These are phyloP conservation scores for Brevimyrus niger DNA, from an alignment of 2,113 vertebrate genomes.

Conservation along the genomic window DNA sequence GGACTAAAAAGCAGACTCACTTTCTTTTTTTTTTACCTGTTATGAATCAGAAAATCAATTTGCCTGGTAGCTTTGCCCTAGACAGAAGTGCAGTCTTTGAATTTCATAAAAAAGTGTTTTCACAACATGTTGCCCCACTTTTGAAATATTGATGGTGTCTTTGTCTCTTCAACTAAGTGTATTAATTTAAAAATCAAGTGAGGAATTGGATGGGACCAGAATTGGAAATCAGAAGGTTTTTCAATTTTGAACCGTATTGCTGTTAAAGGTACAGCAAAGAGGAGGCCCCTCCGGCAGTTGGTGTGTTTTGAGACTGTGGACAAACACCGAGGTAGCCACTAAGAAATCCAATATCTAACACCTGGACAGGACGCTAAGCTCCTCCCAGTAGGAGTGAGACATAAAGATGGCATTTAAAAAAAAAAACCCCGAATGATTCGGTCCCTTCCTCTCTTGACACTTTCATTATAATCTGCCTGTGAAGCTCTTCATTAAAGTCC, in stretches of 20 bases:
- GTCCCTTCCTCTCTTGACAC: conserved; percentile 4
- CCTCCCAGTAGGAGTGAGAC: not conserved
- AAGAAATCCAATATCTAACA: not conserved
- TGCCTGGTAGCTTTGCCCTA: not conserved
- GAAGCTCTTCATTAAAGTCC: conserved; percentile 26
- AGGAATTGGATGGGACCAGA: not conserved
- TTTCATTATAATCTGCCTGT: conserved; percentile 33
- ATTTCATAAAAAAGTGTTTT: not conserved
- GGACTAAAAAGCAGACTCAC: not conserved
- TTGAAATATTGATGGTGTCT: not conserved
- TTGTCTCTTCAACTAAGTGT: not conserved
- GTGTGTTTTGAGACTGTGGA: not conserved
- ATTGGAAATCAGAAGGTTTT: not conserved
- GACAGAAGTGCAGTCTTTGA: not conserved
- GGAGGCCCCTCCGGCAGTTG: not conserved
- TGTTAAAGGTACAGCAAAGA: not conserved
- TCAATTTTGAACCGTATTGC: not conserved
- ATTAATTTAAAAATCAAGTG: not conserved
- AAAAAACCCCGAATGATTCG: not conserved
- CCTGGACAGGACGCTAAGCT: not conserved
- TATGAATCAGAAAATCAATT: not conserved
- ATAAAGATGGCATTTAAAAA: not conserved
- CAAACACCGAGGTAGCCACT: not conserved
- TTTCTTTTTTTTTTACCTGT: not conserved
- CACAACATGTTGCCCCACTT: not conserved